Conservation (phyloP, 2,888 invertebrate genomes). For the Drosophila anomalata region DNA sequence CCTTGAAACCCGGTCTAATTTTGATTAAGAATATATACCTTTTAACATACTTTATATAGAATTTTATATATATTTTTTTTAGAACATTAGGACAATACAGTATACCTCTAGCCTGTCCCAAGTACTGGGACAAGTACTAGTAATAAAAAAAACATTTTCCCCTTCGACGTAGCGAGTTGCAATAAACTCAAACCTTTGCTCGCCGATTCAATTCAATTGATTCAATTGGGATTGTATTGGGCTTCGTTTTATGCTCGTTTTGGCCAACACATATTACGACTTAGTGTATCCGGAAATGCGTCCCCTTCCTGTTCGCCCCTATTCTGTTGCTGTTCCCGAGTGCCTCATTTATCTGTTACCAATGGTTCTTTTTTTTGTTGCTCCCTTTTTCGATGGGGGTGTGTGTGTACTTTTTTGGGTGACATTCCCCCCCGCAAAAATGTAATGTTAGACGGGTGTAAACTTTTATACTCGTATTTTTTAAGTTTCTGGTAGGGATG, state of each 20-base stretch:
- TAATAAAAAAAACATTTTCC: slow-evolving; percentile 6
- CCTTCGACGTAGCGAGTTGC: slow-evolving; percentile 1
- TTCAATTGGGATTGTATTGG: slow-evolving; percentile 79
- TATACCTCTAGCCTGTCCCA: not conserved
- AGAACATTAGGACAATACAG: too few species aligned
- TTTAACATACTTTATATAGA: not conserved
- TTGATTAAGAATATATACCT: too few species aligned
- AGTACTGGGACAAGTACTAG: too few species aligned
- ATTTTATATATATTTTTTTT: not conserved
- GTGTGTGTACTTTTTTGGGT: slow-evolving; percentile 17
- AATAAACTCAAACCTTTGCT: slow-evolving; percentile 57
- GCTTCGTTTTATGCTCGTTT: slow-evolving; percentile 72
- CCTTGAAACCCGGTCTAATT: too few species aligned
- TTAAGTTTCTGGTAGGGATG: slow-evolving; percentile 6
- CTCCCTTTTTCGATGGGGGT: slow-evolving; percentile 50
- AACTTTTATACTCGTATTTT: slow-evolving; percentile 45
- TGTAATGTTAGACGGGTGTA: slow-evolving; percentile 62
- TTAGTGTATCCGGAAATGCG: not conserved
- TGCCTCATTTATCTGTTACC: slow-evolving; percentile 74
- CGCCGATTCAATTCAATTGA: slow-evolving; percentile 78
- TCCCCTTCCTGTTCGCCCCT: not conserved
- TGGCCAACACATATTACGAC: slow-evolving; percentile 59
- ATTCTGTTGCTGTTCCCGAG: slow-evolving; percentile 56
- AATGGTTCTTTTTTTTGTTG: slow-evolving; percentile 33
- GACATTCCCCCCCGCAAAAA: slow-evolving; percentile 53